A percentile compares a stretch with the other conserved stretches of the same genome.
Evolutionary conservation across 2,797 vertebrate species (phyloP).

Genomic region (Rhinichthys osculus): DNA sequence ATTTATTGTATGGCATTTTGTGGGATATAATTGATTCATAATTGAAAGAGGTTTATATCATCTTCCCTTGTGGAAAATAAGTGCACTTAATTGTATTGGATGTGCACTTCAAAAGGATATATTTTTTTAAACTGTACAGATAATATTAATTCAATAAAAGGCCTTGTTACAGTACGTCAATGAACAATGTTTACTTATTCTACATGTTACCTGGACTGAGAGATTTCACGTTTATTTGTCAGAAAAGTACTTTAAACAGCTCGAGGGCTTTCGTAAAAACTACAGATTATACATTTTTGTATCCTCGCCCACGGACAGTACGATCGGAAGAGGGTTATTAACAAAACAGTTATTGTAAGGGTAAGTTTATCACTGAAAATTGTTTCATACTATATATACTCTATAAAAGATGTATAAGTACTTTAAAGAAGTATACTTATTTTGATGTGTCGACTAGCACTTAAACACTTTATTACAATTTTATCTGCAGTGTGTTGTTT

Average conservation of each 20-base stretch:
- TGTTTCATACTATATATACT: no score
- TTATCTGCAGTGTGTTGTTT: no score
- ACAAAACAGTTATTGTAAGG: background rate
- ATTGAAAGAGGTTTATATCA: background rate
- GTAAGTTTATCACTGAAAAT: background rate
- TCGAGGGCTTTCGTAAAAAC: background rate
- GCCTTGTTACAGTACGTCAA: background rate
- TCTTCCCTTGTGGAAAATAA: background rate
- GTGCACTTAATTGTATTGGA: background rate
- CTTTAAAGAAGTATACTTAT: no score
- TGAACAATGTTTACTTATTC: no score
- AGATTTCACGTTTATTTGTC: background rate
- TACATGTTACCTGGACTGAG: no score
- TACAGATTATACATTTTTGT: background rate
- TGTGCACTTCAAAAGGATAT: background rate
- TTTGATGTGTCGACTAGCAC: no score
- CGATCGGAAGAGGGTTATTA: background rate
- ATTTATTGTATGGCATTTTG: background rate
- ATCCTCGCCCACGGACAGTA: background rate
- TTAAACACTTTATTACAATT: no score
- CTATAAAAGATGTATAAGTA: no score
- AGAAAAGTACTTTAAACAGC: background rate
- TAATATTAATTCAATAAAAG: background rate
- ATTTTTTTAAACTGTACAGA: background rate
- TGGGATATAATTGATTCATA: background rate